Evolutionary conservation across 2,888 invertebrate genomes (phyloP), one percentile per base, ranked within the genome.

Genomic region (Polymixis flavicincta): DNA sequence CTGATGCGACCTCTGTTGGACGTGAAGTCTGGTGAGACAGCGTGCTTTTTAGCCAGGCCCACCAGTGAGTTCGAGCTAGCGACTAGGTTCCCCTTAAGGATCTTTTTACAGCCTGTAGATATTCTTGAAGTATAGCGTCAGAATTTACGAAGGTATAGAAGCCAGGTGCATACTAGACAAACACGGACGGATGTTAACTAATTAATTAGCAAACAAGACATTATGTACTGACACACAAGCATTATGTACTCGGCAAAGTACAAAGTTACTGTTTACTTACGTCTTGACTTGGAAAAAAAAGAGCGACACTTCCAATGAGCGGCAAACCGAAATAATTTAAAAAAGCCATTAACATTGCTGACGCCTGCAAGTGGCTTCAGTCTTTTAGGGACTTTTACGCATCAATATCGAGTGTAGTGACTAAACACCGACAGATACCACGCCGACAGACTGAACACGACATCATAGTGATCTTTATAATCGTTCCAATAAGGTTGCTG

Each of bases 221-320:
- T 25, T 71, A 55, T 71, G 50, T 79, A 76, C 79, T 22, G 50
- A 71, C 72, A 79, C 48, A 71, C 19, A 52, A 0, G 22, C 45
- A 63, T 71, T 79, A 63, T 76, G 72, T 76, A 57, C 76, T 71
- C 22, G 9, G 50, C 50, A 76, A 71, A 76, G 79, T 79, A 79
- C 79, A 76, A 76, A 71, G 61, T 63, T 55, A 52, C 50, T 76
- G 55, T 76, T 22, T 76, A 66, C 25, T 4, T 5, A 1, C 11
- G 9, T 54, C 8, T 55, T 25, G 42, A 70, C 22, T 8, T 45
- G 55, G 71, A 50, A 76, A 77, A n/a, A 73, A 64, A 60, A 45
- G 17, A 14, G 7, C 8, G 22, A 67, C 13, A 19, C 28, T 52
- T 77, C 25, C 28, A 64, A 28, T 37, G 32, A 54, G 13, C 48